Base-by-base conservation (phyloP, 2,113 vertebrate genomes). In the Ascaphus truei region DNA sequence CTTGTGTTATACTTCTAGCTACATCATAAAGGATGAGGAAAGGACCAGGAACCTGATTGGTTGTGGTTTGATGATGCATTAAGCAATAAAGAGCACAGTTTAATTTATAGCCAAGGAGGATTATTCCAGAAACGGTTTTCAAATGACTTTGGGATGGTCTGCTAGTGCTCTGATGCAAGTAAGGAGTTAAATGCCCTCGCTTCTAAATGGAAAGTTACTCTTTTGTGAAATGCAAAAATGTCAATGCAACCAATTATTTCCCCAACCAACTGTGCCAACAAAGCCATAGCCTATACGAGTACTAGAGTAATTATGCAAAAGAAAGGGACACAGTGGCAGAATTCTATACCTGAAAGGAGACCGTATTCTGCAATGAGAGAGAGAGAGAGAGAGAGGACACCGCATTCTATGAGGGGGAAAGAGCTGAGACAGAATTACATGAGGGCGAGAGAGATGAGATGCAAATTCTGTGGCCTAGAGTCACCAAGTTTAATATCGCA, bases 51-150 rank as follows among this genome's bases (percentile, higher is more conserved):
- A 25, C 8, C 47, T 51, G 57, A 61, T 61, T 60, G 67, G 57
- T 22, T 31, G 56, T 30, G 60, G 67, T 69, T 69, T 50, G 56
- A 61, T n/a, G 25, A 68, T 48, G 66, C 66, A 68, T 58, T 61
- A 61, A 60, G 23, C 18, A 52, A 47, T 25, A 69, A 37, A 61
- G 57, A 68, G 23, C 12, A 36, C 45, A 25, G 47, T 68, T 59
- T 50, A 33, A 36, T 48, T 25, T n/a, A 1, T 23, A 57, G 29
- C 29, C n/a, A 4, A 16, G 20, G 18, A 50, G 23, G 53, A 68
- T 59, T 36, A 59, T 27, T 9, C 30, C 12, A 8, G 52, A 31
- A 33, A 47, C 52, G 56, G 20, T 57, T 57, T 55, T 9, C 41
- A 34, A 66, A 47, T 57, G 26, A 68, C 52, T 58, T 47, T 47